phyloP scores from a whole-genome alignment of 2,797 vertebrate genomes.

The Simalia tracyae region DNA sequence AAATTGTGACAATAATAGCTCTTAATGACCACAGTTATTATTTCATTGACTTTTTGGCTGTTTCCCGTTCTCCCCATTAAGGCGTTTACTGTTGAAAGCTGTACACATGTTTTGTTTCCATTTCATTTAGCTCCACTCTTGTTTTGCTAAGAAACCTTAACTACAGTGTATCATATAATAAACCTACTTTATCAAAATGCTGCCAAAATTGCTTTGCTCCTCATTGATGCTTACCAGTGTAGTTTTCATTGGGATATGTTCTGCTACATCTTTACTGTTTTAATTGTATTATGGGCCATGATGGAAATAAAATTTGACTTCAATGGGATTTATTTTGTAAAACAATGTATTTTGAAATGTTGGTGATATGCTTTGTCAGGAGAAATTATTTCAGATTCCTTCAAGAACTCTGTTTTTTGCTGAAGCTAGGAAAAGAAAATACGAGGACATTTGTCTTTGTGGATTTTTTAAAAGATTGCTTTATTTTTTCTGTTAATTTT shows the following conservation, averaged over 20 bases:
- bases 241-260: not conserved
- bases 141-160: not conserved
- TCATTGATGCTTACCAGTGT: not conserved
- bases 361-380: not conserved
- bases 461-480: not conserved
- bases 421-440: not conserved
- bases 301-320: not conserved
- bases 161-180: not conserved
- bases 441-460: not conserved
- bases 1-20: conserved; percentile 13
- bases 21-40: conserved; percentile 15
- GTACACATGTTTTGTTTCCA: conserved; percentile 37
- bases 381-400: not conserved
- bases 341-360: not conserved
- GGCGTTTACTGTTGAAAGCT: conserved; percentile 38
- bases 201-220: not conserved
- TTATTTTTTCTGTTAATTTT: not conserved
- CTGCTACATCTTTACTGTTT: not conserved
- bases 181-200: not conserved
- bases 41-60: conserved; percentile 24
- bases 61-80: conserved; percentile 51
- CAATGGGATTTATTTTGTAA: not conserved
- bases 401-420: not conserved
- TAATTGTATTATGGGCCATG: not conserved
- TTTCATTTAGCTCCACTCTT: conserved; percentile 34